A percentile compares a stretch with the other conserved stretches of the same genome.
Conservation (phyloP, 2,888 invertebrate genomes). For the Drosophila subsilvestris region DNA sequence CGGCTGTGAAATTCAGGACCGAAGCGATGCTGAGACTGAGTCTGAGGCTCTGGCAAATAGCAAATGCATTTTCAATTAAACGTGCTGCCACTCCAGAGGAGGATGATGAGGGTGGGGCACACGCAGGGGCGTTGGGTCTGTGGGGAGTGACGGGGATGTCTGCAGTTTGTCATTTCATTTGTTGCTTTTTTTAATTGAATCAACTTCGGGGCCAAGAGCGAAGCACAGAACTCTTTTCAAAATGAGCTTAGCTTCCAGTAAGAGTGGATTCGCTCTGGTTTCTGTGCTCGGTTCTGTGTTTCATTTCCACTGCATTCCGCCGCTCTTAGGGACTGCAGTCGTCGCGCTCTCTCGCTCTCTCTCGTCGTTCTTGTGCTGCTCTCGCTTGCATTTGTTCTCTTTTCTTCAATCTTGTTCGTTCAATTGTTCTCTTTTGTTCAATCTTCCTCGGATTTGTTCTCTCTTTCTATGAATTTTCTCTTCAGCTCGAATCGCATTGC, state of each 20-base stretch:
- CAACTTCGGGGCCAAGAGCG: conserved; percentile 21
- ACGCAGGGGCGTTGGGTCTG: conserved; percentile 1
- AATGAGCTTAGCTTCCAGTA: conserved; percentile 60
- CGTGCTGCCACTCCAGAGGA: not conserved
- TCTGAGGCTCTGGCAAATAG: conserved; percentile 23
- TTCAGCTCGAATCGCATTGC: conserved; percentile 15
- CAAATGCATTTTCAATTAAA: conserved; percentile 49
- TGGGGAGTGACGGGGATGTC: not conserved
- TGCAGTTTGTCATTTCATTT: conserved; percentile 38
- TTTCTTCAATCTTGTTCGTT: not conserved
- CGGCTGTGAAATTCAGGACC: not conserved
- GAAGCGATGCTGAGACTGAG: conserved; percentile 7
- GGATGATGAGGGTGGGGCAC: not conserved
- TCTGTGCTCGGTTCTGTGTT: conserved; percentile 12
- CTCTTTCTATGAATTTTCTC: conserved; percentile 15
- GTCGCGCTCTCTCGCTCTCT: conserved; percentile 3
- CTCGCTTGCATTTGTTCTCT: conserved; percentile 10
- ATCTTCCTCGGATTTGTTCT: not conserved
- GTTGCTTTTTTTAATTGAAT: conserved; percentile 47
- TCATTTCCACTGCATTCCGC: conserved; percentile 49
- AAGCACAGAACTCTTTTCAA: conserved; percentile 44
- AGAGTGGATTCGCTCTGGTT: conserved; percentile 40
- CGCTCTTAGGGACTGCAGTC: not conserved
- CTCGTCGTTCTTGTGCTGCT: conserved; percentile 1
- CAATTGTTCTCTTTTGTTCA: conserved; percentile 2